Evolutionary conservation across 2,888 invertebrate genomes (phyloP), one percentile per base, ranked within the genome.

Genomic region (Andrena chrysosceles): DNA sequence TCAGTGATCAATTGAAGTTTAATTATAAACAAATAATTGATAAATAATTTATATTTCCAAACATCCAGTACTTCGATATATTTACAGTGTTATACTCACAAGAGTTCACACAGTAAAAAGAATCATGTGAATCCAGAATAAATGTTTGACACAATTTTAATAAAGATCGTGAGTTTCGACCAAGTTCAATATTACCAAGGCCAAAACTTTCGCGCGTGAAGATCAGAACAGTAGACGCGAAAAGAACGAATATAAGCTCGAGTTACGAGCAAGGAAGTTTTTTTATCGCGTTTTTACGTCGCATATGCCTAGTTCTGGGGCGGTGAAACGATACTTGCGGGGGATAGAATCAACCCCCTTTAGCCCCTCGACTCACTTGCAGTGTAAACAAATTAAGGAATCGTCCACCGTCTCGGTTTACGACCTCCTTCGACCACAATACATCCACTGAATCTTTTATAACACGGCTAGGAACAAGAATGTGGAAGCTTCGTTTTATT

Each of bases 371-470:
- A 79, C 87, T 87, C 82, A 81, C 89, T 87, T 87, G 85, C 91
- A 92, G 91, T 92, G 93, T 92, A 92, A 93, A 93, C 93, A 93
- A 93, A 93, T 93, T 93, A 93, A 92, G 92, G 93, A 92, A 92
- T 91, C 91, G 91, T 90, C 90, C 87, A 87, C 86, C 87, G 88
- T 83, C 85, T 78, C 88, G 90, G 83, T 91, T 92, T 92, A 91
- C 88, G 91, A 89, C 87, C 76, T 33, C 79, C 63, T 67, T 74
- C 64, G 81, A 81, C 77, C 81, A 89, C 87, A 86, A 91, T 87
- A 89, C 82, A 87, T 87, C 89, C 87, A 85, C 84, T 90, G 89
- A 91, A 92, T 91, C 88, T 91, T 90, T 91, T 88, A 91, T 89
- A 86, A 89, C 82, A 70, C 85, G 75, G 85, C 88, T 86, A 42